Conservation (phyloP, 2,113 vertebrate genomes). For the Prionailurus bengalensis region DNA sequence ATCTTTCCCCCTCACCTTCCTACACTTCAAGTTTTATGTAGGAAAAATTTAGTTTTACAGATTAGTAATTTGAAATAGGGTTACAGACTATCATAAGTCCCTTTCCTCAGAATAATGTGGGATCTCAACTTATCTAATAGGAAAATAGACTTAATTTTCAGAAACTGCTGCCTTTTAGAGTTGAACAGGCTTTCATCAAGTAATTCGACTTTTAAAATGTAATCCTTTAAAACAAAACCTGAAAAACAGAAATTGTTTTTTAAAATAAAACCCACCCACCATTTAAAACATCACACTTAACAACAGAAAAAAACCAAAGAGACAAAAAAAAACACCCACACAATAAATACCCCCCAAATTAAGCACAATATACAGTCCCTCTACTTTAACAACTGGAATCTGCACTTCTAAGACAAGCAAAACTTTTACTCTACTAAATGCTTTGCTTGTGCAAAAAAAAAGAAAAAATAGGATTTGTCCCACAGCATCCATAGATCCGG, state of each 20-base stretch:
- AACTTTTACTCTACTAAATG: conserved; percentile 63
- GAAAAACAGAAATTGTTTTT: conserved; percentile 17
- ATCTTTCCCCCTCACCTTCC: not conserved
- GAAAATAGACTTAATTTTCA: conserved; percentile 49
- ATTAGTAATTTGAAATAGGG: conserved; percentile 44
- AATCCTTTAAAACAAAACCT: conserved; percentile 56
- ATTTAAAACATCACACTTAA: conserved; percentile 50
- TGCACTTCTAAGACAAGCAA: conserved; percentile 77
- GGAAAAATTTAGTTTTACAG: conserved; percentile 2
- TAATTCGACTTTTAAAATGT: conserved; percentile 46
- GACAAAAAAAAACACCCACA: conserved; percentile 39
- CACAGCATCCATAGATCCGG: conserved; percentile 51
- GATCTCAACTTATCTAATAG: conserved; percentile 38
- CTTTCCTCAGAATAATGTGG: conserved; percentile 3
- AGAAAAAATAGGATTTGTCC: conserved; percentile 49
- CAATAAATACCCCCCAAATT: not conserved
- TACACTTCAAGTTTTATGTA: not conserved
- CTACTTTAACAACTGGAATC: conserved; percentile 54
- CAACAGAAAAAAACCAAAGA: conserved; percentile 49
- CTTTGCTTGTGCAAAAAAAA: conserved; percentile 73
- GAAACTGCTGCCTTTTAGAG: conserved; percentile 35
- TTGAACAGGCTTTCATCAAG: conserved; percentile 54
- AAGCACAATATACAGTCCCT: conserved; percentile 55
- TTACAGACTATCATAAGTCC: not conserved
- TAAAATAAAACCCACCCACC: conserved; percentile 24